Percentiles rank a stretch among this genome's conserved stretches.
Conservation (phyloP, 2,113 vertebrate species). For the Okapia johnstoni region DNA sequence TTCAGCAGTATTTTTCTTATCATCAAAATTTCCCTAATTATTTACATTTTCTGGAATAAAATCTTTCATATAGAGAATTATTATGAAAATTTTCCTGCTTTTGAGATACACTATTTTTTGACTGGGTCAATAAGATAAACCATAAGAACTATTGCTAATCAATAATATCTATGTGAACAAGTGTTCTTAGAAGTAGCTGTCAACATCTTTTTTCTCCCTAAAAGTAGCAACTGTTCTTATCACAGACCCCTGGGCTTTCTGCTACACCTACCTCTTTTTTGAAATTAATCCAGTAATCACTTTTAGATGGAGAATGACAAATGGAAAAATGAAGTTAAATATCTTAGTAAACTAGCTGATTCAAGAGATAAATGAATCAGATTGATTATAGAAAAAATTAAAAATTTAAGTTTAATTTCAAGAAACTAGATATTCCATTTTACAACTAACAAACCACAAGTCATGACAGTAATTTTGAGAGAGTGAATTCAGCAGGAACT, state of each 20-base stretch:
- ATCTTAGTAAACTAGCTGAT: neutral
- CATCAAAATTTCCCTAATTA: neutral
- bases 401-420: conserved; percentile 26
- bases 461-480: conserved; percentile 2
- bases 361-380: neutral
- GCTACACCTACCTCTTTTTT: neutral
- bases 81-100: neutral
- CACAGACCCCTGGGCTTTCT: neutral
- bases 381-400: neutral
- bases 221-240: neutral
- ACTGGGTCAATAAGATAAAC: neutral
- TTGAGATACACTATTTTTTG: conserved; percentile 6
- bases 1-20: neutral
- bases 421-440: neutral
- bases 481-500: neutral
- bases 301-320: neutral
- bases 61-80: neutral
- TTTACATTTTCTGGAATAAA: conserved; percentile 3
- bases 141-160: neutral
- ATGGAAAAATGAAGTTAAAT: neutral
- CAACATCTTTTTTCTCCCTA: neutral
- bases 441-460: neutral
- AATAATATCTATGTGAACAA: conserved; percentile 5
- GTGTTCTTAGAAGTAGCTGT: neutral
- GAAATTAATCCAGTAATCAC: neutral